Base-by-base conservation (phyloP, 2,888 invertebrate species). In the Chrysomela aeneicollis region DNA sequence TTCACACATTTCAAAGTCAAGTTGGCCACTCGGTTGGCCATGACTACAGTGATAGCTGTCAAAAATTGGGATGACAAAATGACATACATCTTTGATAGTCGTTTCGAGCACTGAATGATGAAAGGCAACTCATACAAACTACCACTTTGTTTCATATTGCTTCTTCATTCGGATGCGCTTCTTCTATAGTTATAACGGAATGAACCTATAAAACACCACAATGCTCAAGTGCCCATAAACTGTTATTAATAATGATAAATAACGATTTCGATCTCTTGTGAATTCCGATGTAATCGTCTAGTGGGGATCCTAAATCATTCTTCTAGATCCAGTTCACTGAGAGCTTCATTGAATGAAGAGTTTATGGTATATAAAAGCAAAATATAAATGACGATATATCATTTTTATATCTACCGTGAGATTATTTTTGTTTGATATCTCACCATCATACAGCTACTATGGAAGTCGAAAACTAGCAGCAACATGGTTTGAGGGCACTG, bases 201-300 rank as follows among this genome's bases (percentile, higher is more conserved):
- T 15, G 4, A 15, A 42, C 15, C 15, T 42, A 42, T 42, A 15
- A 42, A 42, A 42, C 42, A 15, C 15, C 42, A 62, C 63, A 63
- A 58, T 58, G 46, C 52, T 52, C 47, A 52, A 46, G 32, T 22
- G 52, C 30, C 59, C 59, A 64, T 64, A 64, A 64, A 59, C 49
- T 60, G 64, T 64, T 64, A 64, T 64, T 60, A 64, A 59, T 53
- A 60, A 64, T 64, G 64, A 64, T 64, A 64, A 64, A 64, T 64
- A 50, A 55, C 64, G 55, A 21, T 60, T 59, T 59, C 59, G 42
- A 64, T 64, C 64, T 59, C 49, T 64, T 50, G 59, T 59, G 50
- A 37, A 64, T 60, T 42, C 64, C 64, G 64, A 64, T 64, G 50
- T 64, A 64, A 64, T 64, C 59, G 55, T 42, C 32, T 2, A 35